Conservation (phyloP, 2,797 vertebrate genomes). For the Chaetodon trifasciatus region DNA sequence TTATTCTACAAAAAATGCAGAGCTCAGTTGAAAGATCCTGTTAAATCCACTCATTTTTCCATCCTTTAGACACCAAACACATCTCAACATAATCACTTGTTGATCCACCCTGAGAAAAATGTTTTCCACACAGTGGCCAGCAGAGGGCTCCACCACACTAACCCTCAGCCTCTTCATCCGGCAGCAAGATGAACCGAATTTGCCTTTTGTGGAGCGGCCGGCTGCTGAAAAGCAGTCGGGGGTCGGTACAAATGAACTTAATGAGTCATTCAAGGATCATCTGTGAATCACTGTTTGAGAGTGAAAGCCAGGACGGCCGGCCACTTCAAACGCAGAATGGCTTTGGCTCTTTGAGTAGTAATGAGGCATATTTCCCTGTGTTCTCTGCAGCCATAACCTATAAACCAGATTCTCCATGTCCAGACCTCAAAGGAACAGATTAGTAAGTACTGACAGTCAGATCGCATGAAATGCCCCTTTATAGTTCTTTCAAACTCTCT, state of each 20-base stretch:
- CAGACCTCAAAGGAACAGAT: constrained; percentile 36
- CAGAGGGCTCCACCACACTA: constrained; percentile 73
- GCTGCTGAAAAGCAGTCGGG: constrained; percentile 46
- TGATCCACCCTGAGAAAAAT: background rate
- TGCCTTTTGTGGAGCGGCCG: constrained; percentile 46
- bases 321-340: constrained; percentile 65
- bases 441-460: constrained; percentile 2
- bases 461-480: constrained; percentile 30
- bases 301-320: constrained; percentile 58
- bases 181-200: constrained; percentile 16
- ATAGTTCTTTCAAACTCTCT: background rate
- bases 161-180: constrained; percentile 1
- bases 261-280: constrained; percentile 78
- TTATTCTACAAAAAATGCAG: background rate
- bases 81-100: background rate
- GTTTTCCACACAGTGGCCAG: constrained; percentile 53
- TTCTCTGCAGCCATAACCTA: constrained; percentile 64
- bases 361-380: constrained; percentile 69
- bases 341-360: constrained; percentile 67
- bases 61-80: background rate
- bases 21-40: background rate
- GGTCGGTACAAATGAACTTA: constrained; percentile 58
- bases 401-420: constrained; percentile 64
- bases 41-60: background rate
- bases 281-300: constrained; percentile 68